Evolutionary conservation across 2,888 invertebrate species (phyloP).

Genomic region (Seira ritae): DNA sequence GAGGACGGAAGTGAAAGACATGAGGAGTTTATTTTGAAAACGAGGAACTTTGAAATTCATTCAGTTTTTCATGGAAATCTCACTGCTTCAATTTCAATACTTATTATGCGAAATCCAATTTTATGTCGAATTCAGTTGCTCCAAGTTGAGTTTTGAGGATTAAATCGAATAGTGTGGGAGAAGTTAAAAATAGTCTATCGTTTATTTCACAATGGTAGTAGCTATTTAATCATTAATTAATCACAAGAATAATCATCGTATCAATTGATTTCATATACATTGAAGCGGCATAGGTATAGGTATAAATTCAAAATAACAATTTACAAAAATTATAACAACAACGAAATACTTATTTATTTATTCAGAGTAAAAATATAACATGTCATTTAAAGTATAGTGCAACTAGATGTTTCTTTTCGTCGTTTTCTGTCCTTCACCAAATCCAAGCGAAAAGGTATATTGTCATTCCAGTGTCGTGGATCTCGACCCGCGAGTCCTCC

Average conservation of each 20-base stretch:
- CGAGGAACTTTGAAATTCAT: too few species aligned
- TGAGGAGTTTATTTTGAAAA: too few species aligned
- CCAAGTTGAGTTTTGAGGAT: too few species aligned
- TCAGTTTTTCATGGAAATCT: too few species aligned
- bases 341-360: neutral
- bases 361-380: neutral
- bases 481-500: conserved; percentile 30
- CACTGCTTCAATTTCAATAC: too few species aligned
- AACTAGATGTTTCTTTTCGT: conserved; percentile 47
- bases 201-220: neutral
- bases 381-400: conserved; percentile 42
- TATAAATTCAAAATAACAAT: conserved; percentile 22
- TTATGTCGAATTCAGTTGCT: too few species aligned
- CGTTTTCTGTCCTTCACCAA: conserved; percentile 66
- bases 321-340: conserved; percentile 18
- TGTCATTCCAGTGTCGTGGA: conserved; percentile 69
- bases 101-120: too few species aligned
- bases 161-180: too few species aligned
- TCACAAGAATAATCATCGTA: conserved; percentile 11
- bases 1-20: too few species aligned
- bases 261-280: neutral
- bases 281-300: neutral
- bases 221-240: neutral
- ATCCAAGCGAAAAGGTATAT: conserved; percentile 72
- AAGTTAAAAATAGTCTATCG: too few species aligned